Conservation (phyloP, 2,888 invertebrate species). For the Alcis repandata region DNA sequence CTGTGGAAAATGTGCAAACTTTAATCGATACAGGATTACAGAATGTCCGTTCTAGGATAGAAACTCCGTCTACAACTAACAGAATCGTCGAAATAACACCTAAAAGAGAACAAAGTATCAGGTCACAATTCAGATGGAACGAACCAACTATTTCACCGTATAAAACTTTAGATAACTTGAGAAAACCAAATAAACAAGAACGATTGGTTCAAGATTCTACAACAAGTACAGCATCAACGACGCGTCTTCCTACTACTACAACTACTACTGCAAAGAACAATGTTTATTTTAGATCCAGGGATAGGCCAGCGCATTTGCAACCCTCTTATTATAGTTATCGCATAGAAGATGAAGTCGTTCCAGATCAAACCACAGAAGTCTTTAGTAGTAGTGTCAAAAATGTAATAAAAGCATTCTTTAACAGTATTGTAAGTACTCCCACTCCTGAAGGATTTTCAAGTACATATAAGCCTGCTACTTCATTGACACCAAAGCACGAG, state of each 20-base stretch:
- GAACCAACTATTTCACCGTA: conserved; percentile 83
- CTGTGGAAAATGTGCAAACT: conserved; percentile 57
- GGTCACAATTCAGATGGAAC: conserved; percentile 60
- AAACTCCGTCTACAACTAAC: conserved; percentile 44
- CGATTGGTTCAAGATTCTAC: conserved; percentile 54
- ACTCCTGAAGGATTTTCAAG: conserved; percentile 52
- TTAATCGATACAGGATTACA: conserved; percentile 60
- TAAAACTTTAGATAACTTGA: conserved; percentile 80
- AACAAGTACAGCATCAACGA: conserved; percentile 57
- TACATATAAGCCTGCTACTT: conserved; percentile 52
- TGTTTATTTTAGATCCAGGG: conserved; percentile 48
- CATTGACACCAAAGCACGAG: conserved; percentile 47
- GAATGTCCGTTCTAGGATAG: conserved; percentile 50
- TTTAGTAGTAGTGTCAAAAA: conserved; percentile 75
- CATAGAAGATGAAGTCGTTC: conserved; percentile 70
- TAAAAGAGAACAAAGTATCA: conserved; percentile 49
- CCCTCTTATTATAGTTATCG: conserved; percentile 76
- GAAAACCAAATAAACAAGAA: conserved; percentile 59
- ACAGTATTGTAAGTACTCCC: conserved; percentile 63
- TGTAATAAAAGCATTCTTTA: conserved; percentile 75
- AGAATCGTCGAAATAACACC: conserved; percentile 48
- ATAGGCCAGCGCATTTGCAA: conserved; percentile 59
- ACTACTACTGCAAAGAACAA: conserved; percentile 48
- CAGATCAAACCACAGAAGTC: conserved; percentile 78
- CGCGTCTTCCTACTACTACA: conserved; percentile 48